These are phyloP conservation scores for Leptothorax acervorum DNA, from an alignment of 2,888 invertebrate species.

Conservation along the genomic window DNA sequence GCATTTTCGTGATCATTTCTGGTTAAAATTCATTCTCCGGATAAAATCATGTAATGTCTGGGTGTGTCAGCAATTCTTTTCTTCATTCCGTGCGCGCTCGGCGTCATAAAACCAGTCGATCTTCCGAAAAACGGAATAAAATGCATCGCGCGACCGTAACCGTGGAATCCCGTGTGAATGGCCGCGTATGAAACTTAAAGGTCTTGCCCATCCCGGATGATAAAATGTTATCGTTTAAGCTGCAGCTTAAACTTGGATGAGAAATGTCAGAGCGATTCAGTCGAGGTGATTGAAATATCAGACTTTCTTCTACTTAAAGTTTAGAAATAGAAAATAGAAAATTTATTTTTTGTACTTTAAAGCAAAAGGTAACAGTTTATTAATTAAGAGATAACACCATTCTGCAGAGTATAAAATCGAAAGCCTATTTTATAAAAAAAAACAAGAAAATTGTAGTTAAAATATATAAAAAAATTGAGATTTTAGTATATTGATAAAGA, in stretches of 20 bases:
- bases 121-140: constrained; percentile 57
- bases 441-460: not conserved
- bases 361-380: not conserved
- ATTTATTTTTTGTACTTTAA: not conserved
- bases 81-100: constrained; percentile 31
- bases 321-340: not conserved
- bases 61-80: constrained; percentile 64
- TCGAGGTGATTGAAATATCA: constrained; percentile 7
- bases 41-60: constrained; percentile 37
- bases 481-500: not conserved
- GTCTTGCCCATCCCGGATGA: constrained; percentile 11
- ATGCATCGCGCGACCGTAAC: constrained; percentile 59
- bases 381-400: not conserved
- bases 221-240: constrained; percentile 49
- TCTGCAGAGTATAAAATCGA: not conserved
- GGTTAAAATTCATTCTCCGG: constrained; percentile 9
- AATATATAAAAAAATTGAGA: not conserved
- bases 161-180: constrained; percentile 47
- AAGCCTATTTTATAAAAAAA: not conserved
- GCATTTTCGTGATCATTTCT: not conserved
- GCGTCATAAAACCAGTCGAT: constrained; percentile 59
- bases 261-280: constrained; percentile 9
- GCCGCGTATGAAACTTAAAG: constrained; percentile 61
- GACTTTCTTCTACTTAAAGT: not conserved
- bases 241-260: constrained; percentile 6